These are phyloP conservation scores for Australoheros scitulus DNA, from an alignment of 2,113 vertebrate genomes.

Conservation along the genomic window DNA sequence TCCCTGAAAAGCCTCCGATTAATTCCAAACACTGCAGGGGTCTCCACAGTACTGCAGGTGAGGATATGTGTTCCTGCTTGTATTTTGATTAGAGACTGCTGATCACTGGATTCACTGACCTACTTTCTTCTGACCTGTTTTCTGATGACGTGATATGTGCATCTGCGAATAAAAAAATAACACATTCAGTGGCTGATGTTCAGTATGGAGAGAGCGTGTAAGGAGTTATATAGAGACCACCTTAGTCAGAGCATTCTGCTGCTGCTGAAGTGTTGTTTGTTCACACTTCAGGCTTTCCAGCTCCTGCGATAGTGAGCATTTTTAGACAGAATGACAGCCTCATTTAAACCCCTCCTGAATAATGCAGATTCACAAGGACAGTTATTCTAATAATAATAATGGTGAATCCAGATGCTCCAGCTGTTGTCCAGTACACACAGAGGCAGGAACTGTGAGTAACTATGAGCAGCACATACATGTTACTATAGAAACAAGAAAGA, in stretches of 20 bases:
- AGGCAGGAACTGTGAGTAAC: neutral
- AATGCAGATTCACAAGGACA: neutral
- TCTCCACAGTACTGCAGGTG: constrained; percentile 29
- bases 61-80: neutral
- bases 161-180: neutral
- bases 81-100: neutral
- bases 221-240: constrained; percentile 16
- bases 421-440: neutral
- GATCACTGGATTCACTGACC: constrained; percentile 31
- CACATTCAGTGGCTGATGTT: neutral
- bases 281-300: constrained; percentile 48
- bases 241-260: constrained; percentile 57
- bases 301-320: constrained; percentile 39
- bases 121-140: constrained; percentile 6
- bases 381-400: too few relatives aligned
- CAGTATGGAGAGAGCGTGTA: neutral
- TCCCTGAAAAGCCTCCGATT: neutral
- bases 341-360: neutral
- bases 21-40: constrained; percentile 11
- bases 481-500: neutral
- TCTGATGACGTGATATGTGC: neutral
- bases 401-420: neutral
- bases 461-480: accelerated
- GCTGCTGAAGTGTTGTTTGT: constrained; percentile 55
- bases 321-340: neutral